Percentiles rank a stretch among this genome's conserved stretches.
These are phyloP conservation scores for Meandrina meandrites DNA, from an alignment of 92 coral and sea anemone genomes.

Conservation along the genomic window DNA sequence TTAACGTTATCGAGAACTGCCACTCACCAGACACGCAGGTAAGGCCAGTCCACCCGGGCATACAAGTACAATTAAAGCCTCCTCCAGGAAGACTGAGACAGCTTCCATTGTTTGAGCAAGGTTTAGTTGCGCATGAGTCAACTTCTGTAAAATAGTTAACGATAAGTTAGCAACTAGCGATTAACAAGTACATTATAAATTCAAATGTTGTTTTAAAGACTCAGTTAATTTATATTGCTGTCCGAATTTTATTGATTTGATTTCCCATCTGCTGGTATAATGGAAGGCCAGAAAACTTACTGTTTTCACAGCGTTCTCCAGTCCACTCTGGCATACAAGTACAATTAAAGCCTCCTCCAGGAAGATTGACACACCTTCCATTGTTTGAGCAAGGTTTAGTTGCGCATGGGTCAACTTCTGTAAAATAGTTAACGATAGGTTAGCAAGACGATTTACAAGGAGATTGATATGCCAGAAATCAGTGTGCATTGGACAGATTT, in stretches of 20 bases:
- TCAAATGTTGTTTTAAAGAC: too few species aligned
- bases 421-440: background rate
- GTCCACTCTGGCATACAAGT: conserved; percentile 18
- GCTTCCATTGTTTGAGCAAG: conserved; percentile 21
- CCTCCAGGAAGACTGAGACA: background rate
- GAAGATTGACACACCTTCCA: conserved; percentile 3
- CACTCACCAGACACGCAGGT: conserved; percentile 21
- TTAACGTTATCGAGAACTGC: too few species aligned
- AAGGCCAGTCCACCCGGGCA: conserved; percentile 7
- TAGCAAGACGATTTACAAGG: background rate
- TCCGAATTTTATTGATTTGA: too few species aligned
- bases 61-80: conserved; percentile 13
- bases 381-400: conserved; percentile 14
- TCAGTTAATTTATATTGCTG: too few species aligned
- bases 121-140: conserved; percentile 9
- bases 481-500: too few species aligned
- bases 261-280: too few species aligned
- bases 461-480: too few species aligned
- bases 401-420: conserved; percentile 28
- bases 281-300: conserved; percentile 3
- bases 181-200: too few species aligned
- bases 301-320: conserved; percentile 12
- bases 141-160: too few species aligned
- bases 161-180: too few species aligned
- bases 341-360: conserved; percentile 12